Base-by-base conservation (phyloP, 1,140 invertebrate species). In the Pectinophora gossypiella region DNA sequence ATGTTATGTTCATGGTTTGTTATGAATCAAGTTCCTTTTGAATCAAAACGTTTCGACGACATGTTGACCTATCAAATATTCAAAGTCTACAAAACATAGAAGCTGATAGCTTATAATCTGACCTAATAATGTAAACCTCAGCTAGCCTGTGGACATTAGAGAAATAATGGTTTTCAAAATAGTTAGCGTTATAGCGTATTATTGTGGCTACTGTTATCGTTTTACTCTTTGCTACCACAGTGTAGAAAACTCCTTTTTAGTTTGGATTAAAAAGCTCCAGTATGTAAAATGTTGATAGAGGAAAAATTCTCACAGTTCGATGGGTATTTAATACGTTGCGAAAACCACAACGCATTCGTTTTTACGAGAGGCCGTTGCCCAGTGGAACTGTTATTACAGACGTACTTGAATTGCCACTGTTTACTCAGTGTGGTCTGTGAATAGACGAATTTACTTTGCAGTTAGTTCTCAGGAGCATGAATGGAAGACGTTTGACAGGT, bases 111-210 rank as follows among this genome's bases (percentile, higher is more conserved):
- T n/a, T n/a, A n/a, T n/a, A n/a, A n/a, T n/a, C n/a, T n/a, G n/a
- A n/a, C n/a, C n/a, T n/a, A n/a, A n/a, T n/a, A n/a, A n/a, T n/a
- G n/a, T n/a, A n/a, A n/a, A n/a, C n/a, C n/a, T n/a, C n/a, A n/a
- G n/a, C n/a, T n/a, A n/a, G n/a, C n/a, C n/a, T n/a, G n/a, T n/a
- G n/a, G 42, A 57, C 59, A 65, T 67, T 69, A 76, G 61, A 59
- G 47, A 48, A 69, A 71, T 69, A 71, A 73, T 64, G 72, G 65
- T 69, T 70, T 66, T 72, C 65, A 72, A 72, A 73, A 71, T 64
- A 66, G 51, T 68, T 65, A 53, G 54, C 56, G 66, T 75, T 72
- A 76, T 71, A 64, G 54, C 53, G 56, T 64, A 76, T 75, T 78
- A 76, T 72, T 70, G 72, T 75, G 72, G 73, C 66, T 61, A 64